These are phyloP conservation scores for Xenopus borealis DNA, from an alignment of 2,113 vertebrate species.

Conservation along the genomic window DNA sequence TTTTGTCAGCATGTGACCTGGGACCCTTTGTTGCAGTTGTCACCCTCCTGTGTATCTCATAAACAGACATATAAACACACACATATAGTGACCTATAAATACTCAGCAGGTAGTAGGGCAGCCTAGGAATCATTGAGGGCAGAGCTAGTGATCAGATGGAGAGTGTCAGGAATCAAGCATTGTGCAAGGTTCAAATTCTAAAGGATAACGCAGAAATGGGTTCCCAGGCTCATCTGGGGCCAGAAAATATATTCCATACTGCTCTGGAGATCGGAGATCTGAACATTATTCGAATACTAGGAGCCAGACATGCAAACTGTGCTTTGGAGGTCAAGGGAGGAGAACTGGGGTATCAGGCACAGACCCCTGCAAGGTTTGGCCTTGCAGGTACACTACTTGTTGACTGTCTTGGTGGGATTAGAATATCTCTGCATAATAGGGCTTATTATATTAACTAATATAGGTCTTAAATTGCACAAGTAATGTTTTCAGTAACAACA, in stretches of 20 bases:
- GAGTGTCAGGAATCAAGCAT: not conserved
- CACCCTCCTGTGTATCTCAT: conserved; percentile 1
- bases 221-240: not conserved
- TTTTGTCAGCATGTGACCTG: conserved; percentile 39
- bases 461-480: too few relatives aligned
- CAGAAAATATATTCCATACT: conserved; percentile 43
- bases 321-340: conserved; percentile 61
- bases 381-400: conserved; percentile 62
- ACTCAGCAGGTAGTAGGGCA: conserved; percentile 22
- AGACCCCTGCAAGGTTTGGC: conserved; percentile 59
- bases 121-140: not conserved
- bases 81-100: conserved; percentile 33
- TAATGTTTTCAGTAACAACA: too few relatives aligned
- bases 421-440: too few relatives aligned
- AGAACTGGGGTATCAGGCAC: conserved; percentile 66
- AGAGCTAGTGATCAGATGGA: conserved; percentile 43
- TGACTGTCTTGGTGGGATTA: too few relatives aligned
- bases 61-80: conserved; percentile 7
- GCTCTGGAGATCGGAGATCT: conserved; percentile 61
- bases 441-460: too few relatives aligned
- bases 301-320: conserved; percentile 49
- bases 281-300: conserved; percentile 36
- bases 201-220: conserved; percentile 43
- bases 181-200: conserved; percentile 51
- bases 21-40: conserved; percentile 30